These are phyloP conservation scores for Acestrorhynchus altus DNA, from an alignment of 2,797 vertebrate species.

Conservation along the genomic window DNA sequence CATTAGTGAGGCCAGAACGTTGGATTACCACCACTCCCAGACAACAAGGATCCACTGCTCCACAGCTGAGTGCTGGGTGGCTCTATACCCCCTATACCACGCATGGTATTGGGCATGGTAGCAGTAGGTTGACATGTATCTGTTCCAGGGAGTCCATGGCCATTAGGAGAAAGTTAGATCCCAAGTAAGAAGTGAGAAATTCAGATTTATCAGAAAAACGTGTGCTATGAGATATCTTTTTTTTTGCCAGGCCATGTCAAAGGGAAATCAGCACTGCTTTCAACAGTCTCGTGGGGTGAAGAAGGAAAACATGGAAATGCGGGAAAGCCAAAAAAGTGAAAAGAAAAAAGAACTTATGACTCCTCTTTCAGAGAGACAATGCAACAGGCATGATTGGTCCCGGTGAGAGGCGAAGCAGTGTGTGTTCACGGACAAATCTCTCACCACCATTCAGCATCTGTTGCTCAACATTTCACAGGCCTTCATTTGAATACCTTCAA, in stretches of 20 bases:
- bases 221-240: conserved; percentile 25
- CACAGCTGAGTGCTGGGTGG: too few relatives aligned
- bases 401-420: conserved; percentile 35
- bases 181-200: background rate
- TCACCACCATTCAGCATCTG: conserved; percentile 39
- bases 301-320: conserved; percentile 32
- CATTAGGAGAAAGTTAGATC: background rate
- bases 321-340: conserved; percentile 34
- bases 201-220: conserved; percentile 9
- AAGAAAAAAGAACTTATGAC: conserved; percentile 23
- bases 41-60: too few relatives aligned
- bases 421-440: conserved; percentile 45
- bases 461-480: conserved; percentile 39
- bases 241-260: conserved; percentile 33
- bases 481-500: conserved; percentile 49
- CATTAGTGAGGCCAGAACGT: too few relatives aligned
- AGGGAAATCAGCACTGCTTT: conserved; percentile 34
- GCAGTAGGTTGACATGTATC: too few relatives aligned
- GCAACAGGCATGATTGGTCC: conserved; percentile 31
- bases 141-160: background rate
- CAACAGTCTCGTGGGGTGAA: conserved; percentile 28
- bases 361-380: conserved; percentile 38
- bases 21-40: too few relatives aligned
- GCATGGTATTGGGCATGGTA: too few relatives aligned
- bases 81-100: too few relatives aligned